Base-by-base conservation (phyloP, 2,113 vertebrate species). In the Nothobranchius kuhntae region DNA sequence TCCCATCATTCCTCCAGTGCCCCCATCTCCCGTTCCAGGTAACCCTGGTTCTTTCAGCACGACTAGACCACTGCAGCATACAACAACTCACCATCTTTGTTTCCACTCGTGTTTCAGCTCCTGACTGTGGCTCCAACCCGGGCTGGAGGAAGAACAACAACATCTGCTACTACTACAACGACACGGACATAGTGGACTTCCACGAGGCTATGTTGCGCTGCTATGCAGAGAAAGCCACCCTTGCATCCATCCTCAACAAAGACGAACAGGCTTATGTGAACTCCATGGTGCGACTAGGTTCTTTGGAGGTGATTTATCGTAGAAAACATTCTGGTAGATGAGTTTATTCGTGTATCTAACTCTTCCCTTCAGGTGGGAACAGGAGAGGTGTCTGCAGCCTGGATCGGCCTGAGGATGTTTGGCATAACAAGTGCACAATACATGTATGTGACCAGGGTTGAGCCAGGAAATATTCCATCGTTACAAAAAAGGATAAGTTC, bases 131-230 rank as follows among this genome's bases (percentile, higher is more conserved):
- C 17, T 38, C 73, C 5, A 93, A 93, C 60, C 75, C 63, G 0
- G 89, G 90, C 74, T 93, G 92, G 93, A 91, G 92, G 73, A 92
- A 92, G 80, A 80, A 91, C 69, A 81, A 88, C 3, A 63, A 80
- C 52, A 73, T 91, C 52, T 94, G 92, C 62, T 94, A 94, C 83
- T 92, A 92, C 71, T 91, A 93, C 80, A 94, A 94, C 4, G 92
- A 93, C 84, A 93, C 93, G 0, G 91, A 93, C 56, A 53, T 83
- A 0, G 92, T 93, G 9, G 91, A 94, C 85, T 91, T 89, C 77
- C 63, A 90, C 83, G 78, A 75, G 0, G 93, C 93, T 0, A 5
- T 64, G 44, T 0, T 0, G 0, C 81, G 83, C 57, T 94, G 93
- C 83, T 85, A 77, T 26, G 14, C 4, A 0, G 92, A 93, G 74